Percentiles rank a stretch among this genome's conserved stretches.
These are phyloP conservation scores for Troilus luridus DNA, from an alignment of 2,888 invertebrate genomes.

Conservation along the genomic window DNA sequence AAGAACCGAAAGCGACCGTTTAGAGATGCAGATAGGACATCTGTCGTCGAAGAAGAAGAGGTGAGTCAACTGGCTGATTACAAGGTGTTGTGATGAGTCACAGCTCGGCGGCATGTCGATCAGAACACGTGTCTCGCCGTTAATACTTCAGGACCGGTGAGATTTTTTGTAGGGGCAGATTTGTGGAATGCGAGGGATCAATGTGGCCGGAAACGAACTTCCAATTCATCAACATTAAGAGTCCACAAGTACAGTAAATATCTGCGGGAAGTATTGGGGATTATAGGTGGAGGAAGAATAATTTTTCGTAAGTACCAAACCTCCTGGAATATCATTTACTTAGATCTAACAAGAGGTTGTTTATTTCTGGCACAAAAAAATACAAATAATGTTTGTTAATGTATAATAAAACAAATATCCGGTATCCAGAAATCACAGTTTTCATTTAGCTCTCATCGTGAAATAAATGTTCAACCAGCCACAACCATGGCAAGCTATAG, in stretches of 20 bases:
- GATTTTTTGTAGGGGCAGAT: background rate
- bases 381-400: too few relatives aligned
- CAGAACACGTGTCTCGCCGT: background rate
- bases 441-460: too few relatives aligned
- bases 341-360: background rate
- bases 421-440: too few relatives aligned
- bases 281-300: too few relatives aligned
- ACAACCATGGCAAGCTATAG: too few relatives aligned
- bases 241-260: background rate
- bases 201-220: background rate
- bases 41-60: background rate
- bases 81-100: background rate
- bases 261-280: background rate
- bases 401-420: too few relatives aligned
- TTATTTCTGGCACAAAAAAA: background rate
- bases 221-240: background rate
- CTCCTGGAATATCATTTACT: background rate
- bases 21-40: background rate
- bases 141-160: background rate
- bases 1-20: background rate
- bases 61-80: slow-evolving; percentile 6
- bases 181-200: background rate
- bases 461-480: too few relatives aligned
- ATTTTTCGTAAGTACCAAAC: too few relatives aligned
- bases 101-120: background rate